These are phyloP conservation scores for Ridgeia piscesae DNA, from an alignment of 1,140 invertebrate species.

Conservation along the genomic window DNA sequence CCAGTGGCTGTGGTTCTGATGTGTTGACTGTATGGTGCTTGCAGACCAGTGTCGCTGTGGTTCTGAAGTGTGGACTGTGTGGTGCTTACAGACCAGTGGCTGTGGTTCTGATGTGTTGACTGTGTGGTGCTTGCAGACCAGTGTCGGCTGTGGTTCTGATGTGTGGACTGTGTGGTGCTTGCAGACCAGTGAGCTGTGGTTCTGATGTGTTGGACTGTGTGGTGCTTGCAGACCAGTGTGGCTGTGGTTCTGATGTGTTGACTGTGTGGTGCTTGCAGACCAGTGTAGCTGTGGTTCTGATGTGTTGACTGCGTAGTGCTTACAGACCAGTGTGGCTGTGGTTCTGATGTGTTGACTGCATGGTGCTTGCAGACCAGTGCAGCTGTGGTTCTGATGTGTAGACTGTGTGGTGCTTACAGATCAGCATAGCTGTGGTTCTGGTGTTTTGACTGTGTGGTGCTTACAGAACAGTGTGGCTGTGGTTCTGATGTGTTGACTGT, in stretches of 20 bases:
- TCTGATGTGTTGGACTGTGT: too few species aligned
- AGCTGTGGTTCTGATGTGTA: constrained; percentile 96
- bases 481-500: too few species aligned
- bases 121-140: constrained; percentile 41
- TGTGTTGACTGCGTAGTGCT: constrained; percentile 23
- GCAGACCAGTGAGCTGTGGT: constrained; percentile 59
- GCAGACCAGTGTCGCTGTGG: constrained; percentile 75
- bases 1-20: too few species aligned
- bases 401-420: constrained; percentile 36
- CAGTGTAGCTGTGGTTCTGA: constrained; percentile 86
- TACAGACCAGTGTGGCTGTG: constrained; percentile 72
- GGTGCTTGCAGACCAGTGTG: constrained; percentile 57
- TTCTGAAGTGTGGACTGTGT: too few species aligned
- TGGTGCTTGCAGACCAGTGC: constrained; percentile 51
- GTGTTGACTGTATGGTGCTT: constrained; percentile 23
- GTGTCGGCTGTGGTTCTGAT: constrained; percentile 90
- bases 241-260: constrained; percentile 96
- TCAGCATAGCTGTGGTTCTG: constrained; percentile 84
- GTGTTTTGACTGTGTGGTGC: too few species aligned
- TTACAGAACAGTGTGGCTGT: constrained; percentile 70
- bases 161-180: constrained; percentile 23
- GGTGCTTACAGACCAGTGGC: constrained; percentile 52
- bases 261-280: constrained; percentile 36
- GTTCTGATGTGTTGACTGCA: too few species aligned
- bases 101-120: too few species aligned